Conservation (phyloP, 2,113 vertebrate species). For the Scopus umbretta region DNA sequence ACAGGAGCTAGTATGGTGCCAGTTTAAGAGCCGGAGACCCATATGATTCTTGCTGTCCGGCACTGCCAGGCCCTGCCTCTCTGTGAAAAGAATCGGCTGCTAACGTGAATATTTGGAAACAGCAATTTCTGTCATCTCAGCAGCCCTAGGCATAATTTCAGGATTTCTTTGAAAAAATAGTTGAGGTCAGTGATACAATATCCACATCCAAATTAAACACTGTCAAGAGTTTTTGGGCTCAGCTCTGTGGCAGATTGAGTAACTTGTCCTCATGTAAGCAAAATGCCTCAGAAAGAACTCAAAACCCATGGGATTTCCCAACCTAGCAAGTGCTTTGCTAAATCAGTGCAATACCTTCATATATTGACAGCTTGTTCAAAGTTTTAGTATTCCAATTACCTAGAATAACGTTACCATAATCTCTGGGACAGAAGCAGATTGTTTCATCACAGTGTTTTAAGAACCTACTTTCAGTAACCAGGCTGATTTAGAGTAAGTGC, state of each 20-base stretch:
- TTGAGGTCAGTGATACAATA: background rate
- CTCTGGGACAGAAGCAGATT: background rate
- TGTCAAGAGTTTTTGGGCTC: background rate
- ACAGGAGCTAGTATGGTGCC: background rate
- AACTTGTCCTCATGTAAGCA: background rate
- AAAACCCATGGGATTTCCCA: background rate
- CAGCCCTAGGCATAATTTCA: background rate
- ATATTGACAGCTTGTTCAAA: background rate
- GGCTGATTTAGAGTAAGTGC: background rate
- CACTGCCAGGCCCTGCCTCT: background rate
- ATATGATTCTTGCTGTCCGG: background rate
- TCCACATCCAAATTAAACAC: background rate
- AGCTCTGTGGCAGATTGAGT: background rate
- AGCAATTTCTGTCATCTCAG: background rate
- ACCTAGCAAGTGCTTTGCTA: background rate
- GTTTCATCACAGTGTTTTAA: background rate
- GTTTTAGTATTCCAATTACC: background rate
- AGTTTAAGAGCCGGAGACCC: background rate
- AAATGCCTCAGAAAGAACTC: background rate
- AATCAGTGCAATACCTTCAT: background rate
- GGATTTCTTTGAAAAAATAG: background rate
- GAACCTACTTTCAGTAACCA: background rate
- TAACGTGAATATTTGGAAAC: background rate
- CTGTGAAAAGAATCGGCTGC: background rate
- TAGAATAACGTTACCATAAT: background rate